Evolutionary conservation across 2,797 vertebrate genomes (phyloP).

Genomic region (Distichodus sexfasciatus): DNA sequence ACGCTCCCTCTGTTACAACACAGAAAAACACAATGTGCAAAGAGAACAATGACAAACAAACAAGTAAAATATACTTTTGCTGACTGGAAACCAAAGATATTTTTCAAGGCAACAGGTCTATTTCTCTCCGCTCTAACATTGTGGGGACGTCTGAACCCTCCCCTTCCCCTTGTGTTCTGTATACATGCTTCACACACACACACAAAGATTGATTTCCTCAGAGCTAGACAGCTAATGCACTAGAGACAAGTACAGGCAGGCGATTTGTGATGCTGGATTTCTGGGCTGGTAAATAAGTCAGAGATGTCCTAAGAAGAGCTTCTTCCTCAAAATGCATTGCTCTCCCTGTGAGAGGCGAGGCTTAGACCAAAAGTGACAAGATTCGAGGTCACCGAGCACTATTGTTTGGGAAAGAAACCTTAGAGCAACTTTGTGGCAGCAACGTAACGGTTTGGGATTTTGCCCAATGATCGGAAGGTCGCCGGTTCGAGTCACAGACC

Average conservation of each 20-base stretch:
- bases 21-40: neutral
- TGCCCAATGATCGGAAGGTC: too few species aligned
- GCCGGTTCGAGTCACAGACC: too few species aligned
- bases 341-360: neutral
- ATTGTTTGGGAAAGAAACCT: too few species aligned
- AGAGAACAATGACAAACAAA: neutral
- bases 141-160: too few species aligned
- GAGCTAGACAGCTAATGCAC: too few species aligned
- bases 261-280: neutral
- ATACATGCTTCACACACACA: neutral
- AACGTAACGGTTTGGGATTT: too few species aligned
- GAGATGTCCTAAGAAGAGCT: neutral
- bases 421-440: too few species aligned
- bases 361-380: neutral
- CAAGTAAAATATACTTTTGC: neutral
- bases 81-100: too few species aligned
- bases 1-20: constrained; percentile 82
- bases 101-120: too few species aligned
- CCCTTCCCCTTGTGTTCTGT: too few species aligned
- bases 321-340: neutral
- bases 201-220: neutral
- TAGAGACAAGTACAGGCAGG: neutral
- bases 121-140: too few species aligned
- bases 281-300: constrained; percentile 2
- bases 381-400: neutral